Evolutionary conservation across 2,888 invertebrate species (phyloP), one percentile per base, ranked within the genome.

Genomic region (Lordiphosa fenestrarum): DNA sequence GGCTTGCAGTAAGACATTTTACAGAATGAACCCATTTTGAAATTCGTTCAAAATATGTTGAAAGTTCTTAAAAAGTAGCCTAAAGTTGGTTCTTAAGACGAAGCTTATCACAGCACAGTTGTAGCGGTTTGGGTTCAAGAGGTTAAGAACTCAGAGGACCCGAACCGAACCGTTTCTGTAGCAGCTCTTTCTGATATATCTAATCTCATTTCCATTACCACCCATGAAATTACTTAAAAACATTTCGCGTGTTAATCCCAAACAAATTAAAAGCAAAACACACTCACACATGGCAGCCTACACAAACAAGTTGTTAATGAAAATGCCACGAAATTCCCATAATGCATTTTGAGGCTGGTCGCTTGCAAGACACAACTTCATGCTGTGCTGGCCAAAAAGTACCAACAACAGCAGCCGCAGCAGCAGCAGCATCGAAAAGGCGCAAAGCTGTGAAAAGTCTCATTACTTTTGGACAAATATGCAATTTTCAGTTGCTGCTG

Each of bases 301-400:
- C 36, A 47, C 35, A 44, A 23, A 38, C 42, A 64, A 69, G 62
- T 73, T 85, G 80, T 86, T 83, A 76, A 85, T 86, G 85, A 86
- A 86, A 84, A 86, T 84, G 86, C 83, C 83, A 86, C 83, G 85
- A 75, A 86, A 74, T 84, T 84, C 83, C 83, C 83, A 84, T 84
- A 84, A 76, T 86, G 83, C 69, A 86, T 73, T 83, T 73, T 62
- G 66, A 57, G 70, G 42, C 59, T 49, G 42, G 49, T 13, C 30
- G 19, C 51, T 60, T 53, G 62, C 69, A 66, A 56, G 50, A 51
- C 51, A 48, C 1, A 61, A 80, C 85, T 67, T 71, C 84, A 81
- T 63, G 82, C 77, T 73, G 81, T 15, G 77, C 77, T 59, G 61
- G 42, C 33, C 41, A 12, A 12, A 30, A n/a, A 42, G 19, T 19